phyloP scores from a whole-genome alignment of 2,797 vertebrate genomes.

The Pteronotus mesoamericanus region DNA sequence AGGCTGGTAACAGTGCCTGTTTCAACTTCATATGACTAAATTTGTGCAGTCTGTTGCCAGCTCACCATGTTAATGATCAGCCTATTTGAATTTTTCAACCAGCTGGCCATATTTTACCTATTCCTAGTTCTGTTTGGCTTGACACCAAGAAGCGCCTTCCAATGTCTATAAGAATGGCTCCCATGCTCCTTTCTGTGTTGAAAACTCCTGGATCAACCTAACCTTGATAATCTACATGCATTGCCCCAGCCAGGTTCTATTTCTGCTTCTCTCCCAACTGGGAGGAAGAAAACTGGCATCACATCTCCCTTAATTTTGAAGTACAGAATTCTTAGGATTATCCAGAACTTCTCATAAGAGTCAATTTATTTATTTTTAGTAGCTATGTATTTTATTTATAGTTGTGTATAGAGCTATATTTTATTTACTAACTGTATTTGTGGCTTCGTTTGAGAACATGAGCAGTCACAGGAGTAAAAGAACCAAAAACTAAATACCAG shows the following conservation, averaged over 20 bases:
- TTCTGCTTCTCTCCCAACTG: background rate
- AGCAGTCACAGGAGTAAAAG: background rate
- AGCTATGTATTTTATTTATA: background rate
- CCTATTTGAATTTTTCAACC: background rate
- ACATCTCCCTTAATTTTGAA: background rate
- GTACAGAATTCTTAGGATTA: background rate
- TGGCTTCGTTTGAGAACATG: background rate
- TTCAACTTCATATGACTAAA: background rate
- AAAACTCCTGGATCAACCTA: background rate
- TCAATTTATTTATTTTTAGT: background rate
- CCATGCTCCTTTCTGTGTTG: background rate
- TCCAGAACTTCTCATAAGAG: background rate
- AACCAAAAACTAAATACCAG: constrained; percentile 45
- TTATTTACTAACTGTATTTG: background rate
- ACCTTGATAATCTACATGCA: background rate
- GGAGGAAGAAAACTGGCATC: background rate
- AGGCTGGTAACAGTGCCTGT: background rate
- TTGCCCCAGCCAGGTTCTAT: background rate
- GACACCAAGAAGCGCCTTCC: background rate
- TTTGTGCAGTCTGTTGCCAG: background rate
- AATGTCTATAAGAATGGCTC: background rate
- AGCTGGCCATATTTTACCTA: background rate
- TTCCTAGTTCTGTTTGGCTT: background rate
- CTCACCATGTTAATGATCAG: background rate
- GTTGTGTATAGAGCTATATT: background rate